Base-by-base conservation (phyloP, 2,888 invertebrate species). In the Chrysolina oricalcia region DNA sequence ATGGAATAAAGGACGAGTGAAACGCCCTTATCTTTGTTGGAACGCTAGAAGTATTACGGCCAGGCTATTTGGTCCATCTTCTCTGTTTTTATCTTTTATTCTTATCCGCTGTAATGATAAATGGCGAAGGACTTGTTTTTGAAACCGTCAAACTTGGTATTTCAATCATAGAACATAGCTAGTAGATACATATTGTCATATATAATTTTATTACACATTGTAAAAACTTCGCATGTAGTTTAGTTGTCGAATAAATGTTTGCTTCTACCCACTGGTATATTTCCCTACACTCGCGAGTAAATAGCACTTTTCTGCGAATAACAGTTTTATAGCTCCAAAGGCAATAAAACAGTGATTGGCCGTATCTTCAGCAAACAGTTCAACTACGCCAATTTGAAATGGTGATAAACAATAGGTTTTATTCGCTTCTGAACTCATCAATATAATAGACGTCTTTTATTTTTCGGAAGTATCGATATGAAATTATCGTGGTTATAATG, bases 291-390 rank as follows among this genome's bases (percentile, higher is more conserved):
- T 17, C 43, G 43, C 10, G 15, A 50, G 50, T 17, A 13, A n/a
- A 50, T 17, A 15, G 50, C 50, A n/a, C 9, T 13, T 13, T 17
- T 15, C 50, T 50, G 15, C 50, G 15, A 10, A n/a, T 6, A 50
- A 50, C 50, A 15, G 15, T 50, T 50, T 50, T 50, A 50, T 50
- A 50, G 50, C 50, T 50, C n/a, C n/a, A 50, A 8, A 50, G n/a
- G 50, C 50, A n/a, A 50, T 50, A 50, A 50, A 50, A 1, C 50
- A 50, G 17, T 17, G 50, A 13, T 50, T 50, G n/a, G 50, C 17
- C 15, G 50, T 17, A 50, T 50, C 50, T 17, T 50, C 50, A 50
- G n/a, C 17, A 50, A 50, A 50, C 17, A 50, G 8, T 17, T 17
- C 50, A 17, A 17, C 2, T 15, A 17, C n/a, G 6, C n/a, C 50